Percentiles rank a stretch among this genome's conserved stretches.
Conservation (phyloP, 92 coral and sea anemone species). For the Umimayanthus kanabou region DNA sequence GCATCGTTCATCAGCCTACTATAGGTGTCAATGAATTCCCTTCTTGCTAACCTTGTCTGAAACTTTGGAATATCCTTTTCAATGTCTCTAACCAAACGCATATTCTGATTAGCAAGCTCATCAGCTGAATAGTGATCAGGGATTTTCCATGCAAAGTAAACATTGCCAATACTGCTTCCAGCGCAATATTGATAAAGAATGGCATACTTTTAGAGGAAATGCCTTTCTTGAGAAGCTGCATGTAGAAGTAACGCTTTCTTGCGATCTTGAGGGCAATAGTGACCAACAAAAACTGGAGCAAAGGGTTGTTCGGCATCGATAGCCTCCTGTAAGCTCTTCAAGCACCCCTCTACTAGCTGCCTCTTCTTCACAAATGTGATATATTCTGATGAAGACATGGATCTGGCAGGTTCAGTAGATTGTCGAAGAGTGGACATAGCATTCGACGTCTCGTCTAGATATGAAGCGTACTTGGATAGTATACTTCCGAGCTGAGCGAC, state of each 20-base stretch:
- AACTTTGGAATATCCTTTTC: slow-evolving; percentile 34
- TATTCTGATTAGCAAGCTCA: slow-evolving; percentile 34
- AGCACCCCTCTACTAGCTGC: background rate
- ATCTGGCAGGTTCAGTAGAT: background rate
- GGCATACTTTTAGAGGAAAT: background rate
- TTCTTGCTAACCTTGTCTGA: slow-evolving; percentile 39
- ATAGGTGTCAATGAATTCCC: slow-evolving; percentile 16
- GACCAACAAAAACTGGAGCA: background rate
- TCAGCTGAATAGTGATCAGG: slow-evolving; percentile 23
- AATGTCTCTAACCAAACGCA: slow-evolving; percentile 33
- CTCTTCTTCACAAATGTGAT: background rate
- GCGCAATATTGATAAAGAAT: background rate
- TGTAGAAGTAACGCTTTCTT: background rate
- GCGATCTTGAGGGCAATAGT: background rate
- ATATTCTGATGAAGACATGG: background rate
- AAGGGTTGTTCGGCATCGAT: background rate
- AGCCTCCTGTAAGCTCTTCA: background rate
- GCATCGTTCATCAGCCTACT: background rate
- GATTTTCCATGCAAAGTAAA: slow-evolving; percentile 21
- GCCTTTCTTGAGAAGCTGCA: background rate
- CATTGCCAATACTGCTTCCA: background rate
- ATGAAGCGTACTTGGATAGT: background rate
- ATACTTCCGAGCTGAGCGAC: background rate
- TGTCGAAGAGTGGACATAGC: background rate
- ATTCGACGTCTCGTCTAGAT: background rate